Base-by-base conservation (phyloP, 2,888 invertebrate species). In the Lasiommata megera region DNA sequence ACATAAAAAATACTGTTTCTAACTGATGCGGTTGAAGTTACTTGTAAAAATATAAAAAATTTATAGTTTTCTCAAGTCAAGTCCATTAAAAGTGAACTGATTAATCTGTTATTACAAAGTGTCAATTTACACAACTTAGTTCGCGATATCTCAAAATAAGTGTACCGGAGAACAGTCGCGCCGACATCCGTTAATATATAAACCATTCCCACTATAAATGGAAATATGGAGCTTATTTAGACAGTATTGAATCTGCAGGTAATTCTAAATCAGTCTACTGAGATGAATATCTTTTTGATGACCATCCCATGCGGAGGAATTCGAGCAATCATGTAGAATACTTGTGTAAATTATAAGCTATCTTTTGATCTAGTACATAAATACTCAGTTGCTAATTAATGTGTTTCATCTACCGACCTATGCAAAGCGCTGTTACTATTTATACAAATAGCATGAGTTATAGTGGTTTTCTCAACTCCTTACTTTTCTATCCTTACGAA, bases 291-390 rank as follows among this genome's bases (percentile, higher is more conserved):
- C 63, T 76, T 84, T 61, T 66, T 68, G 76, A 80, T 80, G 65
- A 68, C 72, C 66, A 73, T 72, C 74, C 82, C 79, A 80, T 84
- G 85, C 83, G 80, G 68, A 82, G 71, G 77, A 68, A 79, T 79
- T 79, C 78, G 73, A 66, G 57, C 67, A 74, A 85, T 86, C 82
- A 79, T 76, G 76, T 79, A 79, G 82, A 79, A 82, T 79, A 78
- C 74, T 76, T 76, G 58, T 59, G 43, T 41, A 37, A 63, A 47
- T 61, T 60, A 68, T 69, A 64, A 62, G 62, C 72, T 80, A 82
- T 80, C 78, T 70, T 65, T 64, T 54, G 68, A 82, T 82, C 79
- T 80, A 65, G 72, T 75, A 79, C 75, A 76, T 77, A 75, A 51
- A 51, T n/a, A 9, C n/a, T 12, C 79, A 78, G 77, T 75, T 64